These are phyloP conservation scores for Stichodactyla helianthus DNA, from an alignment of 64 coral and sea anemone genomes.

Conservation along the genomic window DNA sequence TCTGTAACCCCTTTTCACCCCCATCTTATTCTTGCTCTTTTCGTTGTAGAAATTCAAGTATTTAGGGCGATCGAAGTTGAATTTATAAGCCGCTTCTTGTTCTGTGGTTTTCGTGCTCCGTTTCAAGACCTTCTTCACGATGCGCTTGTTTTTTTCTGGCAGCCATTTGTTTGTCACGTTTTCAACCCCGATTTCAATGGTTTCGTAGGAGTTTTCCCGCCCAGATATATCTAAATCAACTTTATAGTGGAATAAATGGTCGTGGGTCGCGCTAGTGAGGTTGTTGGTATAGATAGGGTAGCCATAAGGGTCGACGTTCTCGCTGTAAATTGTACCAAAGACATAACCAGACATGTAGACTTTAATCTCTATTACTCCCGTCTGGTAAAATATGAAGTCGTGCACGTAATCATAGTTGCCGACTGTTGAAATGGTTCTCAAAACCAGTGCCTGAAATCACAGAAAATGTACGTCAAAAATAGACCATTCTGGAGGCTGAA, in stretches of 20 bases:
- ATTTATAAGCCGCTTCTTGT: slow-evolving; percentile 47
- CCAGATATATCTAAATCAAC: slow-evolving; percentile 49
- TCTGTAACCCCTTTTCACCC: slow-evolving; percentile 45
- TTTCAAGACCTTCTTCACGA: slow-evolving; percentile 44
- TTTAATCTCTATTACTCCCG: slow-evolving; percentile 52
- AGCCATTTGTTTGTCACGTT: slow-evolving; percentile 48
- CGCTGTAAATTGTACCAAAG: slow-evolving; percentile 29
- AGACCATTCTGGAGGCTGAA: no score
- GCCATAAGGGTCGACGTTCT: slow-evolving; percentile 16
- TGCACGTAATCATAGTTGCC: slow-evolving; percentile 52
- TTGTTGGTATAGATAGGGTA: slow-evolving; percentile 23
- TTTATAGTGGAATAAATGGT: slow-evolving; percentile 53
- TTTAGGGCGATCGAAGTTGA: slow-evolving; percentile 54
- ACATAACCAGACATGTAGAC: slow-evolving; percentile 35
- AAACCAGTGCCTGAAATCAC: slow-evolving; percentile 25
- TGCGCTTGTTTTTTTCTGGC: slow-evolving; percentile 13
- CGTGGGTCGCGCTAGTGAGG: slow-evolving; percentile 43
- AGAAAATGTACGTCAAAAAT: not conserved
- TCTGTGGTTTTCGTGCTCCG: slow-evolving; percentile 38
- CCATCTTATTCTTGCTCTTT: slow-evolving; percentile 40
- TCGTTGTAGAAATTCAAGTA: slow-evolving; percentile 60
- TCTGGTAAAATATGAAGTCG: slow-evolving; percentile 56
- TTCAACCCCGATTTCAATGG: slow-evolving; percentile 49
- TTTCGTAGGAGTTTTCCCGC: slow-evolving; percentile 43
- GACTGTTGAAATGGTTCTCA: slow-evolving; percentile 31